A percentile compares a stretch with the other conserved stretches of the same genome.
Conservation (phyloP, 2,113 vertebrate genomes). For the Protomyctophum bolini region DNA sequence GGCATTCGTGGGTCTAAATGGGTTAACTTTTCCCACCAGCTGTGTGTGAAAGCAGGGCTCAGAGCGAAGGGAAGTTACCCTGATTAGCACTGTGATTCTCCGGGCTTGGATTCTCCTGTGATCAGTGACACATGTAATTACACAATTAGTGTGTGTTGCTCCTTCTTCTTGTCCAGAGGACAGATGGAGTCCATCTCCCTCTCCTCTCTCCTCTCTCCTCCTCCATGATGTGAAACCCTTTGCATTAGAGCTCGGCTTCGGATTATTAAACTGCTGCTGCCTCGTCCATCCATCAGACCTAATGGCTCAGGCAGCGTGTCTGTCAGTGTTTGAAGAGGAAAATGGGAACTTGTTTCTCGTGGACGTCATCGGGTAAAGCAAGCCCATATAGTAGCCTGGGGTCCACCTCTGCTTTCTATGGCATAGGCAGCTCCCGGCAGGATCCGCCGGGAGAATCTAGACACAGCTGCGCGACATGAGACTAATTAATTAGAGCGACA, state of each 20-base stretch:
- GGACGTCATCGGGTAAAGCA: background rate
- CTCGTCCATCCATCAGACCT: slow-evolving; percentile 36
- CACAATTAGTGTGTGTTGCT: slow-evolving; percentile 48
- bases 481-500: no score
- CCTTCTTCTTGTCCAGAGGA: slow-evolving; percentile 32
- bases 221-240: slow-evolving; percentile 30
- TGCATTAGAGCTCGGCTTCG: slow-evolving; percentile 16
- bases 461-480: no score
- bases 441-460: no score
- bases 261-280: slow-evolving; percentile 13
- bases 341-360: slow-evolving; percentile 14
- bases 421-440: no score
- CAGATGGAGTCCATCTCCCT: slow-evolving; percentile 18
- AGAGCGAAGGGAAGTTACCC: slow-evolving; percentile 12
- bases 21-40: slow-evolving; percentile 45
- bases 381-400: no score
- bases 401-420: no score
- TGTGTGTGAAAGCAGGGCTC: slow-evolving; percentile 42
- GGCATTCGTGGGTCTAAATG: no score
- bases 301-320: slow-evolving; percentile 34
- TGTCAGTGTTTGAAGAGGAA: slow-evolving; percentile 18
- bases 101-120: slow-evolving; percentile 31
- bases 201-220: no score
- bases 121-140: slow-evolving; percentile 69
- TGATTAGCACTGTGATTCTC: slow-evolving; percentile 55